These are phyloP conservation scores for Potorous gilbertii DNA, from an alignment of 2,797 vertebrate genomes.

Conservation along the genomic window DNA sequence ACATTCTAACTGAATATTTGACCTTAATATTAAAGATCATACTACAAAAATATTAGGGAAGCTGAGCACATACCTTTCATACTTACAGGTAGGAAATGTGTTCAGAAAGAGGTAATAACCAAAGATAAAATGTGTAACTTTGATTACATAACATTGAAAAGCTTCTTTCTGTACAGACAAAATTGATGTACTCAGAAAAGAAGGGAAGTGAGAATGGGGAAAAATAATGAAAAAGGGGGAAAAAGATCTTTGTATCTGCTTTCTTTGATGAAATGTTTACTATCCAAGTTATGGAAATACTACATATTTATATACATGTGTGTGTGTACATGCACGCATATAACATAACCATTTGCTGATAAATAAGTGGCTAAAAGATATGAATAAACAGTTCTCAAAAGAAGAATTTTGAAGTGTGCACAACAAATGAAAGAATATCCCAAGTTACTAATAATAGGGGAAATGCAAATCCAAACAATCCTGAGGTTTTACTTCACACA, in stretches of 20 bases:
- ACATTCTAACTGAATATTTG: neutral
- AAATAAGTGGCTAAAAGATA: neutral
- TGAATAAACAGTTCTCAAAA: neutral
- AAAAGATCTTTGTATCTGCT: neutral
- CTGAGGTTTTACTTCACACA: neutral
- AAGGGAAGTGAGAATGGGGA: neutral
- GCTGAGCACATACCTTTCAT: neutral
- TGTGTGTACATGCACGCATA: neutral
- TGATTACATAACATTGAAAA: neutral
- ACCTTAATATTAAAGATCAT: neutral
- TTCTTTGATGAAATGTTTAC: neutral
- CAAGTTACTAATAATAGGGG: neutral
- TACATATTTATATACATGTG: no score
- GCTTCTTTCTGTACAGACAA: neutral
- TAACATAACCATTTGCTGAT: neutral
- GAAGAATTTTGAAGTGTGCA: neutral
- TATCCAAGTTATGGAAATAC: neutral
- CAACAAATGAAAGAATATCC: neutral
- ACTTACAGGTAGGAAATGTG: neutral
- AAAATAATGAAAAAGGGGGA: no score
- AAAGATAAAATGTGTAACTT: neutral
- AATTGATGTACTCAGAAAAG: neutral
- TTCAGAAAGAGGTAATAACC: neutral
- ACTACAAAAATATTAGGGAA: neutral
- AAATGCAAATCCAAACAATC: neutral